phyloP scores from a whole-genome alignment of 2,113 vertebrate genomes.

The Corythoichthys haematopterus region DNA sequence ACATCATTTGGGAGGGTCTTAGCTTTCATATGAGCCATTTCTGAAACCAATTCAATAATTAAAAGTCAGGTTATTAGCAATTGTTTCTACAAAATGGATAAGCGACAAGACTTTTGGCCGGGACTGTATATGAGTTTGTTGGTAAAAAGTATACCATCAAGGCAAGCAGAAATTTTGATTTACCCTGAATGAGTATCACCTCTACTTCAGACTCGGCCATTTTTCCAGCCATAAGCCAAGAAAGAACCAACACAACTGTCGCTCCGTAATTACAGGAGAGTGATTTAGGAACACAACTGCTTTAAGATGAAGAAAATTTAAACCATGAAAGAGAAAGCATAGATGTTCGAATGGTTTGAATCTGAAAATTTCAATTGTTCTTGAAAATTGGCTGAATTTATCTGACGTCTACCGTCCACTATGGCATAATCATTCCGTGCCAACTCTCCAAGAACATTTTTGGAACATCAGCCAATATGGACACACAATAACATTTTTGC shows the following conservation, averaged over 20 bases:
- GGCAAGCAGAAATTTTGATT: not conserved
- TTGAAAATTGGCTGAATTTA: not conserved
- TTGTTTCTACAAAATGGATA: too few species aligned
- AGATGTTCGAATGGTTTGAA: not conserved
- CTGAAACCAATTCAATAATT: too few species aligned
- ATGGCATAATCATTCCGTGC: too few species aligned
- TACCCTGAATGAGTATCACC: not conserved
- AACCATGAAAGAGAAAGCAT: too few species aligned
- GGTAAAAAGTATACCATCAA: too few species aligned
- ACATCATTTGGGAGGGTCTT: too few species aligned
- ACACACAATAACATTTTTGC: not conserved
- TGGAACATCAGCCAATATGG: not conserved
- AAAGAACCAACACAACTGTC: not conserved
- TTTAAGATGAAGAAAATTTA: not conserved
- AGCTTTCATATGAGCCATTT: too few species aligned
- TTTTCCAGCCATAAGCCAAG: not conserved
- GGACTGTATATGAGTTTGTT: too few species aligned
- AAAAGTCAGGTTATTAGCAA: too few species aligned
- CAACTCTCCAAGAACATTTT: too few species aligned
- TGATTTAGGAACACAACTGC: not conserved
- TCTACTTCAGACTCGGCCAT: not conserved
- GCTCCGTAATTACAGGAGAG: slow-evolving; percentile 1
- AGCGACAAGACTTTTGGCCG: too few species aligned
- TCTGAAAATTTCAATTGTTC: not conserved
- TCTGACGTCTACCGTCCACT: too few species aligned